phyloP scores from a whole-genome alignment of 2,113 vertebrate species.

The Microcebus griseorufus region DNA sequence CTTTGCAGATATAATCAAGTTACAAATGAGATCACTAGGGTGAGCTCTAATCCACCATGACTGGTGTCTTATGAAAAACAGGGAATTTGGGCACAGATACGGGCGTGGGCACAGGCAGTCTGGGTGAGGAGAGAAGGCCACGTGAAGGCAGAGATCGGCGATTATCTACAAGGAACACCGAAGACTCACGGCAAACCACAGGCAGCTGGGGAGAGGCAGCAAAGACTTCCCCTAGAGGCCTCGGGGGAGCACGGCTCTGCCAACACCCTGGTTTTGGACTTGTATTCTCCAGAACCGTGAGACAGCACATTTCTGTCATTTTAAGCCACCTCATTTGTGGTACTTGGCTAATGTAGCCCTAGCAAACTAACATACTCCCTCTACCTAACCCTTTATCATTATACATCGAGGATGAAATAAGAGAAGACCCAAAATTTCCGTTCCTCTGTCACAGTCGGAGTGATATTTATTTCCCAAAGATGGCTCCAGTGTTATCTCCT shows the following conservation, averaged over 20 bases:
- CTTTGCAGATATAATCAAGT: not conserved
- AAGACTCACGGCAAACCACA: not conserved
- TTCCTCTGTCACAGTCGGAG: not conserved
- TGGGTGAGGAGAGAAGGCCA: not conserved
- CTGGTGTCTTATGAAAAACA: not conserved
- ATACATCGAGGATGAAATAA: not conserved
- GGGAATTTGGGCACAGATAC: not conserved
- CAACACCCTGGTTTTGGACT: not conserved
- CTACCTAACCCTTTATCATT: not conserved
- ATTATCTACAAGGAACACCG: not conserved
- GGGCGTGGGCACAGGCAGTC: not conserved
- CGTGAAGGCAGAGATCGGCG: not conserved
- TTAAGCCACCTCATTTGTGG: not conserved
- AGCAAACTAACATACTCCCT: not conserved
- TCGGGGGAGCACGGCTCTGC: not conserved
- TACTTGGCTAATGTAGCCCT: not conserved
- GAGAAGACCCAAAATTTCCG: not conserved
- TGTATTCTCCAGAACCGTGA: not conserved
- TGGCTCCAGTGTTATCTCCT: not conserved
- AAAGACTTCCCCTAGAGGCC: not conserved
- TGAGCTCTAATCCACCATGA: not conserved
- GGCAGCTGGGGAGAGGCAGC: not conserved
- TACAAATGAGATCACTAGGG: not conserved
- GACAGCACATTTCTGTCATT: not conserved
- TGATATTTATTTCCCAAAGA: not conserved